Percentiles rank a stretch among this genome's conserved stretches.
phyloP scores from a whole-genome alignment of 2,888 invertebrate genomes.

The Apotomis capreana region DNA sequence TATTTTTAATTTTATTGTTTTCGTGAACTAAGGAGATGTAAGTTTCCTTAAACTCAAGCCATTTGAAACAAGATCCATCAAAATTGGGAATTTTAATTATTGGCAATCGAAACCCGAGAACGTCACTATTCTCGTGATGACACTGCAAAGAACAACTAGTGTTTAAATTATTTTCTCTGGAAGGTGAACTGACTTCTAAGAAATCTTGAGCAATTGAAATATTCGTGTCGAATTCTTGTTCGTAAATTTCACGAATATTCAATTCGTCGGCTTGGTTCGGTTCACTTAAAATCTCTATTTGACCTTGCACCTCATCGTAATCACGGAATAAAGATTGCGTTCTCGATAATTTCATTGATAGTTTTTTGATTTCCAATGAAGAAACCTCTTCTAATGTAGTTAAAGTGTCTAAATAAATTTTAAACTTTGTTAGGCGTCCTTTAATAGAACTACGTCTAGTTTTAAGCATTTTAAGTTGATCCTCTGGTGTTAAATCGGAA shows the following conservation, averaged over 20 bases:
- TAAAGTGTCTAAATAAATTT: no score
- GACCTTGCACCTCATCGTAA: conserved; percentile 40
- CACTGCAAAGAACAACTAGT: background rate
- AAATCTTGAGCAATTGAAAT: conserved; percentile 28
- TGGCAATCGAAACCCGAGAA: conserved; percentile 16
- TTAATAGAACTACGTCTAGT: no score
- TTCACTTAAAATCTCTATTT: conserved; percentile 26
- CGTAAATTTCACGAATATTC: conserved; percentile 20
- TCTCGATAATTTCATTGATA: conserved; percentile 32
- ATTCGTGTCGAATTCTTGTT: conserved; percentile 35
- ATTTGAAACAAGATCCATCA: conserved; percentile 26
- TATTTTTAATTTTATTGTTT: background rate
- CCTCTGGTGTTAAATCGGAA: no score
- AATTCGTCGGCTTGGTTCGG: conserved; percentile 12
- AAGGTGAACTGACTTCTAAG: background rate
- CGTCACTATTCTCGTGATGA: background rate
- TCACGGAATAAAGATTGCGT: conserved; percentile 32
- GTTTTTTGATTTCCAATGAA: conserved; percentile 22
- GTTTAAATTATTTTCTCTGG: no score
- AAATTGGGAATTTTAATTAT: conserved; percentile 21
- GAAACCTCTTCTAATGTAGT: conserved; percentile 2
- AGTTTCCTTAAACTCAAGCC: conserved; percentile 27
- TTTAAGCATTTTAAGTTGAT: no score
- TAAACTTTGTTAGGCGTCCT: no score
- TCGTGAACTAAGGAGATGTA: conserved; percentile 16